phyloP scores from a whole-genome alignment of 2,888 invertebrate species.

The Andrena bicolor region DNA sequence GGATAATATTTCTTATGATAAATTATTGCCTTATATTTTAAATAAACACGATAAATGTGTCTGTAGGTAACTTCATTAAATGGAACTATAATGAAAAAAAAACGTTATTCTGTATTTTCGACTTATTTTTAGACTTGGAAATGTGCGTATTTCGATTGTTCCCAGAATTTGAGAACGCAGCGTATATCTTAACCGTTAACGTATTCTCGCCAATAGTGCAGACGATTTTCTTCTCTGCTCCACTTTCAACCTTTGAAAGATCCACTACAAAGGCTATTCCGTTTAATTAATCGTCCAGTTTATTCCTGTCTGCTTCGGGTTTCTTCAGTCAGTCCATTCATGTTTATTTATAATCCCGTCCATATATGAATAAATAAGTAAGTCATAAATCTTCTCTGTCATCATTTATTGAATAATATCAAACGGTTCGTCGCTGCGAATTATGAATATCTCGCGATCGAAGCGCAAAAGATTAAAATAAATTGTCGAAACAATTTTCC shows the following conservation, averaged over 20 bases:
- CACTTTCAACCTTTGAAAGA: not conserved
- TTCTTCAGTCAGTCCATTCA: not conserved
- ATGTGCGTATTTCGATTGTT: not conserved
- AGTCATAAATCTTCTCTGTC: slow-evolving; percentile 9
- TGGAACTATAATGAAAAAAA: no score
- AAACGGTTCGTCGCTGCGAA: not conserved
- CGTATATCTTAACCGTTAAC: not conserved
- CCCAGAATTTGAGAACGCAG: not conserved
- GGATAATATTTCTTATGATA: no score
- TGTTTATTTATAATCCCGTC: not conserved
- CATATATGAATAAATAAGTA: slow-evolving; percentile 21
- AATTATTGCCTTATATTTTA: no score
- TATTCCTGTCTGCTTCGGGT: slow-evolving; percentile 1
- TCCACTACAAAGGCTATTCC: not conserved
- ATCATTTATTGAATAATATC: slow-evolving; percentile 19
- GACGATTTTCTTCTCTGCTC: slow-evolving; percentile 4
- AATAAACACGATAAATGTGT: no score
- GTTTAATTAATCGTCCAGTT: slow-evolving; percentile 22
- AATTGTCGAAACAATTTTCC: slow-evolving; percentile 16
- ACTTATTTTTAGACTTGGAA: not conserved
- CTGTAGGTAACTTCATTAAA: no score
- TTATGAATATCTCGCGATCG: slow-evolving; percentile 7
- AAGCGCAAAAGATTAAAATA: slow-evolving; percentile 17
- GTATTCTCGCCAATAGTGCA: not conserved
- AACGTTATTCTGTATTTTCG: no score